Conservation (phyloP, 2,888 invertebrate genomes). For the Himalopsyche tibetana region DNA sequence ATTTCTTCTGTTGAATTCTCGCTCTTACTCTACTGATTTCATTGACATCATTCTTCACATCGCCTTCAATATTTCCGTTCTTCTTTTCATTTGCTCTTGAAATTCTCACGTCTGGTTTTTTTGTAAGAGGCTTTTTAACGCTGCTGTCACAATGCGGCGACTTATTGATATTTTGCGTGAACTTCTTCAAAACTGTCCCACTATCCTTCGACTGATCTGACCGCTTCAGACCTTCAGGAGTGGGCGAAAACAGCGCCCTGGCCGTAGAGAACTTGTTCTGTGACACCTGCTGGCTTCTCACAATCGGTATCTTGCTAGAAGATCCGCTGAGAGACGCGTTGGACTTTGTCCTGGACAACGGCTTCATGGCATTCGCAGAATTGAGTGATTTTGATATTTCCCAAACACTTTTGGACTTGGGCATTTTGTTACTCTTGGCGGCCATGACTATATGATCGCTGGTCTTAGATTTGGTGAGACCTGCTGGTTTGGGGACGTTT, state of each 20-base stretch:
- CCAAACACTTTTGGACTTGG: constrained; percentile 77
- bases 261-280: constrained; percentile 76
- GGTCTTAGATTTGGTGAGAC: constrained; percentile 70
- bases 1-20: constrained; percentile 75
- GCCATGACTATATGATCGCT: constrained; percentile 71
- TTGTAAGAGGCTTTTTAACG: constrained; percentile 69
- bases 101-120: constrained; percentile 53
- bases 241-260: constrained; percentile 77
- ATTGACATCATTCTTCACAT: constrained; percentile 68
- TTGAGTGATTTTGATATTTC: constrained; percentile 74
- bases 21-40: constrained; percentile 76
- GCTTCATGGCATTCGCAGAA: constrained; percentile 67
- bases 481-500: constrained; percentile 40
- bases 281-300: constrained; percentile 75
- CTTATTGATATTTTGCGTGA: constrained; percentile 73
- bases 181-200: constrained; percentile 68
- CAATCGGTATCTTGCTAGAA: constrained; percentile 81
- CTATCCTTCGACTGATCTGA: constrained; percentile 78
- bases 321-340: constrained; percentile 78
- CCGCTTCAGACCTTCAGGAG: constrained; percentile 77
- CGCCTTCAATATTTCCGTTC: constrained; percentile 66
- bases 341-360: constrained; percentile 75
- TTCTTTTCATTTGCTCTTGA: constrained; percentile 45
- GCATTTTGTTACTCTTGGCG: constrained; percentile 71
- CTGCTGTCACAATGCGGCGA: constrained; percentile 68